Conservation (phyloP, 2,113 vertebrate genomes). For the Oplegnathus fasciatus region DNA sequence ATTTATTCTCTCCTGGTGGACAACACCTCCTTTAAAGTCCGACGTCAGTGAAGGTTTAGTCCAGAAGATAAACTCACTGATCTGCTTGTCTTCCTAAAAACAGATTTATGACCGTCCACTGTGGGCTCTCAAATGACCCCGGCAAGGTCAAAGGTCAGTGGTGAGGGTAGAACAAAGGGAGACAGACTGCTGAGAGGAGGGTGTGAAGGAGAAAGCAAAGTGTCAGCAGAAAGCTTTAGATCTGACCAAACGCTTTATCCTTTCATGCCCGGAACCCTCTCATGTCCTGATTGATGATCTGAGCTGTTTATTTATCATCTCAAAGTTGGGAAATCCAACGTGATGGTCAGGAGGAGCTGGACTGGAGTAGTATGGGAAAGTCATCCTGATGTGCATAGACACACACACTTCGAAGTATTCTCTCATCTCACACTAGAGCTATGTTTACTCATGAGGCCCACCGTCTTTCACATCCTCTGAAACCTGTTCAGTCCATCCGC, state of each 20-base stretch:
- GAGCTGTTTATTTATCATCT: constrained; percentile 18
- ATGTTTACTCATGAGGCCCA: constrained; percentile 68
- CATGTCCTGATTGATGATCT: constrained; percentile 19
- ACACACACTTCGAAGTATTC: constrained; percentile 8
- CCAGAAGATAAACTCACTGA: constrained; percentile 32
- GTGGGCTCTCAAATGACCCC: constrained; percentile 41
- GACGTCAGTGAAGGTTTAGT: constrained; percentile 29
- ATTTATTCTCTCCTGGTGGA: neutral
- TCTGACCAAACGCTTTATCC: neutral
- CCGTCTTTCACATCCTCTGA: constrained; percentile 58
- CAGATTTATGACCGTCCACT: constrained; percentile 55
- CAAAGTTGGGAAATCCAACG: constrained; percentile 7
- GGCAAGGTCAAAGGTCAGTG: constrained; percentile 53
- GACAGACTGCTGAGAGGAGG: constrained; percentile 44
- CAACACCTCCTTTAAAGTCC: neutral
- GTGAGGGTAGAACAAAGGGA: constrained; percentile 40
- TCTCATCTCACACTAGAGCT: constrained; percentile 47
- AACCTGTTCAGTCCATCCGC: constrained; percentile 50
- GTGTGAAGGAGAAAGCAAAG: constrained; percentile 18
- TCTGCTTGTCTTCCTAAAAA: constrained; percentile 30
- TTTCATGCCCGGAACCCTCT: constrained; percentile 13
- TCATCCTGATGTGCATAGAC: neutral
- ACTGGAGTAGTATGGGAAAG: constrained; percentile 1
- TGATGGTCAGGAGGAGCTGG: neutral
- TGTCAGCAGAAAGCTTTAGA: constrained; percentile 12